phyloP scores from a whole-genome alignment of 2,888 invertebrate species.

The Chaetogeoica ovagalla region DNA sequence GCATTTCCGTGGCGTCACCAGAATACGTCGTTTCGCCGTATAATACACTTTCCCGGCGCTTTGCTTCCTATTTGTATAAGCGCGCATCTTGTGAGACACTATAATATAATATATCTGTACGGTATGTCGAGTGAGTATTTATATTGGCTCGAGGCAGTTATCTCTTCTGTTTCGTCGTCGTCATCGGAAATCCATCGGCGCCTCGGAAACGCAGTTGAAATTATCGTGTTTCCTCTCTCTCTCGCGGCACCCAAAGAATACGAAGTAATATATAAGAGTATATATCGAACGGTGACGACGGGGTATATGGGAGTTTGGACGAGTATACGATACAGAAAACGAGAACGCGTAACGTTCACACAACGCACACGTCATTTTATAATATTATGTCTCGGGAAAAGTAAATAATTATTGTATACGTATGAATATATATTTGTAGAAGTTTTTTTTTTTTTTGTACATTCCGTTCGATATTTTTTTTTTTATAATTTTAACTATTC shows the following conservation, averaged over 20 bases:
- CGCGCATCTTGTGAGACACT: constrained; percentile 19
- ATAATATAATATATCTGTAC: no score
- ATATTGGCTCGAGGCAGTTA: constrained; percentile 19
- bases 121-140: constrained; percentile 23
- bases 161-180: constrained; percentile 26
- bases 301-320: no score
- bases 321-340: no score
- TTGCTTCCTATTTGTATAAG: constrained; percentile 22
- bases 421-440: no score
- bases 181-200: constrained; percentile 52
- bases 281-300: no score
- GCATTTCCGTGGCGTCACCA: constrained; percentile 46
- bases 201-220: constrained; percentile 47
- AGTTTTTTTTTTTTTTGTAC: no score
- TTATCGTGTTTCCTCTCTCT: constrained; percentile 37
- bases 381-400: no score
- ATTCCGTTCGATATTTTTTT: no score
- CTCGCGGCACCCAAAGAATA: constrained; percentile 4
- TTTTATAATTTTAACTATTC: no score
- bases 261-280: background rate
- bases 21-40: constrained; percentile 1
- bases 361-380: no score
- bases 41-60: background rate
- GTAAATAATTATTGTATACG: no score
- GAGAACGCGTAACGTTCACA: no score